Percentiles rank a stretch among this genome's conserved stretches.
Evolutionary conservation across 2,113 vertebrate species (phyloP).

Genomic region (Hystrix cristata): DNA sequence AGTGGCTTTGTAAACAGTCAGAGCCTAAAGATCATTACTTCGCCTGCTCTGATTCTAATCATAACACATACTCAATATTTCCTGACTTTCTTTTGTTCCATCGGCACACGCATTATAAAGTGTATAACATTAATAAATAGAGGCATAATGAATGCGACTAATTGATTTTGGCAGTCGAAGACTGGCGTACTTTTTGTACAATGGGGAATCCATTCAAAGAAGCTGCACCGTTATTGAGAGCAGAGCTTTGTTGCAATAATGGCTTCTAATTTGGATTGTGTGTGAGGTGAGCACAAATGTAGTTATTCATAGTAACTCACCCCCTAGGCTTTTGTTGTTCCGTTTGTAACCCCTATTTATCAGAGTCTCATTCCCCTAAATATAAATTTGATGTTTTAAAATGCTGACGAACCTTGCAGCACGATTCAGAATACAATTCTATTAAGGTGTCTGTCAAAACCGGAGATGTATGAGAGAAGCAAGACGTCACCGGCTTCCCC

Average conservation of each 20-base stretch:
- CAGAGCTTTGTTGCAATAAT: constrained; percentile 89
- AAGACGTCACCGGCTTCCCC: neutral
- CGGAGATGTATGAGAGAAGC: neutral
- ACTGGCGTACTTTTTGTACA: constrained; percentile 92
- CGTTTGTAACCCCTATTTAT: constrained; percentile 6
- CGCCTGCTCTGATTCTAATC: constrained; percentile 87
- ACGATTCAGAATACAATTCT: neutral
- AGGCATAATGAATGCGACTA: constrained; percentile 93
- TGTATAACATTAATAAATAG: constrained; percentile 92
- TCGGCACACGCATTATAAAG: constrained; percentile 87
- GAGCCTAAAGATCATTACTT: constrained; percentile 86
- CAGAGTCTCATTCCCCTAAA: neutral
- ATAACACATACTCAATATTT: constrained; percentile 89
- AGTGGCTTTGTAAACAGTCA: constrained; percentile 87
- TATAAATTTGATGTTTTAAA: constrained; percentile 9
- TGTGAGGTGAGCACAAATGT: constrained; percentile 84
- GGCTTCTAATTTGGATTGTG: constrained; percentile 89
- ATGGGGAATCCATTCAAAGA: constrained; percentile 91
- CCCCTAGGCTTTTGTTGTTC: constrained; percentile 12
- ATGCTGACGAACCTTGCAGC: neutral
- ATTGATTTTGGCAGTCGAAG: constrained; percentile 93
- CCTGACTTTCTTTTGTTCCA: constrained; percentile 90
- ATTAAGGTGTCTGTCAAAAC: neutral
- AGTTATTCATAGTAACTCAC: constrained; percentile 46
- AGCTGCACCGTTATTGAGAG: constrained; percentile 91